Conservation (phyloP, 2,888 invertebrate genomes). For the Thymelicus lineola region DNA sequence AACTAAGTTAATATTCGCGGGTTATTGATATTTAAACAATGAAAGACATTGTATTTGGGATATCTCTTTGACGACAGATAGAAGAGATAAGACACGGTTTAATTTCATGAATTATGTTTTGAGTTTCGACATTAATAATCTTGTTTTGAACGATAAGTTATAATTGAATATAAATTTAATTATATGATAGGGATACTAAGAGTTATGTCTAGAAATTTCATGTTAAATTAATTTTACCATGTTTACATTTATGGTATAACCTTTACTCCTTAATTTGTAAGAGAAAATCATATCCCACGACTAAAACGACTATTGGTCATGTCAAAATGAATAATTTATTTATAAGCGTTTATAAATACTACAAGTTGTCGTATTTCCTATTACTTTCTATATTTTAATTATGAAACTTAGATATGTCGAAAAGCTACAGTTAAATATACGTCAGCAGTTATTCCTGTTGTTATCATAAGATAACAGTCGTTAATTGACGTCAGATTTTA, state of each 20-base stretch:
- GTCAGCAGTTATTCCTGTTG: too few relatives aligned
- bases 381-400: too few relatives aligned
- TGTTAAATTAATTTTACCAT: background rate
- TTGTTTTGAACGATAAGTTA: background rate
- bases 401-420: too few relatives aligned
- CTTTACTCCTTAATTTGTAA: too few relatives aligned
- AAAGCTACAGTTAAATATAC: too few relatives aligned
- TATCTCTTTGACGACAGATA: slow-evolving; percentile 18
- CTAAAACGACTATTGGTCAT: too few relatives aligned
- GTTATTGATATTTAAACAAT: slow-evolving; percentile 17
- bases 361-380: too few relatives aligned
- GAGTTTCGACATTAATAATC: background rate
- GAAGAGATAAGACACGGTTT: slow-evolving; percentile 26
- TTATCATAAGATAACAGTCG: too few relatives aligned
- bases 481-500: too few relatives aligned
- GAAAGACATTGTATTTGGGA: slow-evolving; percentile 14
- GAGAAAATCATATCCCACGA: too few relatives aligned
- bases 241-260: background rate
- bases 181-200: background rate
- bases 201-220: background rate
- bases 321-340: too few relatives aligned
- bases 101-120: slow-evolving; percentile 18
- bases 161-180: slow-evolving; percentile 5
- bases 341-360: too few relatives aligned
- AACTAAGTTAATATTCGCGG: slow-evolving; percentile 5